Conservation (phyloP, 2,888 invertebrate genomes). For the Cinara cedri region DNA sequence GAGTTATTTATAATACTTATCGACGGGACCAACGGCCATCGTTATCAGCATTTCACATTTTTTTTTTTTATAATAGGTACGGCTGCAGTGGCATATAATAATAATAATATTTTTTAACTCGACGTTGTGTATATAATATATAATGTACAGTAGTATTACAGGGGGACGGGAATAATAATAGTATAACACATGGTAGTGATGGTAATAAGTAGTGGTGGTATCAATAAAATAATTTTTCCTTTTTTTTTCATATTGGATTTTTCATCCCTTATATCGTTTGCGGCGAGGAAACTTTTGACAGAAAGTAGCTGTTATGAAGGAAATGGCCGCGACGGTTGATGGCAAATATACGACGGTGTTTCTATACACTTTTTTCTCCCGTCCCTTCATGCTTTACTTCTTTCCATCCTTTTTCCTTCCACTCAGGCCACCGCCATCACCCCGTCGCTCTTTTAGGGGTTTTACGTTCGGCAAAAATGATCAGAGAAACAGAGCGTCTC, state of each 20-base stretch:
- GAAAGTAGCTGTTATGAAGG: conserved; percentile 46
- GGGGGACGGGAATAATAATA: too few relatives aligned
- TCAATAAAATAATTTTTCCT: conserved; percentile 23
- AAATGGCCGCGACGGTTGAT: conserved; percentile 25
- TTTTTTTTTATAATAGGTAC: too few relatives aligned
- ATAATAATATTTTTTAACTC: too few relatives aligned
- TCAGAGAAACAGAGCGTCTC: not conserved
- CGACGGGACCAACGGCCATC: too few relatives aligned
- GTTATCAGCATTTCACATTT: too few relatives aligned
- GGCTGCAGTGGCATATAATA: too few relatives aligned
- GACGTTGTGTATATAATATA: too few relatives aligned
- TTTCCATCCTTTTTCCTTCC: not conserved
- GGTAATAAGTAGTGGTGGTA: not conserved
- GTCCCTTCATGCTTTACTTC: not conserved
- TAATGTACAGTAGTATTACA: too few relatives aligned
- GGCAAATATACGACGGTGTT: conserved; percentile 26
- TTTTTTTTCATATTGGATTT: conserved; percentile 6
- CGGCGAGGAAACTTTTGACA: conserved; percentile 47
- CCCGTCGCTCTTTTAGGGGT: not conserved
- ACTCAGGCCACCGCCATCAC: too few relatives aligned
- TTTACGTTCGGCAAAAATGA: conserved; percentile 24
- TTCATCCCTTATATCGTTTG: conserved; percentile 39
- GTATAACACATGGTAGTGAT: too few relatives aligned
- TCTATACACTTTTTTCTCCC: conserved; percentile 19
- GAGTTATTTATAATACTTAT: too few relatives aligned